phyloP scores from a whole-genome alignment of 2,888 invertebrate genomes.

The Fissipunctia ypsillon region DNA sequence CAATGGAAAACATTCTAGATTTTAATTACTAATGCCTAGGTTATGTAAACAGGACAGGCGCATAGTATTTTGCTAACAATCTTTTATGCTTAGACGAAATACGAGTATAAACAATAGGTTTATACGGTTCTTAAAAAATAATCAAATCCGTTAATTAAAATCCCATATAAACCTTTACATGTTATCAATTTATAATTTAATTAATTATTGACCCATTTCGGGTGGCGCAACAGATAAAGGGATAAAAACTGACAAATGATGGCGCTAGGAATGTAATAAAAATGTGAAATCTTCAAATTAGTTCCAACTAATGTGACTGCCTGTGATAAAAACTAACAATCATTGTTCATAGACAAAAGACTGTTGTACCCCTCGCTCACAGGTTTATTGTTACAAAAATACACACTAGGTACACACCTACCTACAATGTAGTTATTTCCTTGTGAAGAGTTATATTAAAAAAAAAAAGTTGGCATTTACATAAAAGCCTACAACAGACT shows the following conservation, averaged over 20 bases:
- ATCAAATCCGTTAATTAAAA: constrained; percentile 15
- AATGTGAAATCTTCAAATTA: constrained; percentile 13
- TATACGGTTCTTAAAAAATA: not conserved
- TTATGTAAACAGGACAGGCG: not conserved
- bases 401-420: not conserved
- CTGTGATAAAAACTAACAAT: constrained; percentile 16
- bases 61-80: too few relatives aligned
- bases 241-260: too few relatives aligned
- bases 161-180: too few relatives aligned
- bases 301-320: not conserved
- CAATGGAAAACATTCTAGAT: constrained; percentile 37
- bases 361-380: not conserved
- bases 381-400: not conserved
- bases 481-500: not conserved
- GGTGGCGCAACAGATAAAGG: too few relatives aligned
- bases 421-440: not conserved
- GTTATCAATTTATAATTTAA: too few relatives aligned
- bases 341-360: constrained; percentile 34
- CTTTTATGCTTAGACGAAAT: not conserved
- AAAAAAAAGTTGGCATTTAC: not conserved
- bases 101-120: too few relatives aligned
- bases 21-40: constrained; percentile 7
- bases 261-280: not conserved
- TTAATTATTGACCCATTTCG: too few relatives aligned
- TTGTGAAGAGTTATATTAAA: not conserved